A percentile compares a stretch with the other conserved stretches of the same genome.
These are phyloP conservation scores for Pithys albifrons DNA, from an alignment of 2,113 vertebrate species.

Conservation along the genomic window DNA sequence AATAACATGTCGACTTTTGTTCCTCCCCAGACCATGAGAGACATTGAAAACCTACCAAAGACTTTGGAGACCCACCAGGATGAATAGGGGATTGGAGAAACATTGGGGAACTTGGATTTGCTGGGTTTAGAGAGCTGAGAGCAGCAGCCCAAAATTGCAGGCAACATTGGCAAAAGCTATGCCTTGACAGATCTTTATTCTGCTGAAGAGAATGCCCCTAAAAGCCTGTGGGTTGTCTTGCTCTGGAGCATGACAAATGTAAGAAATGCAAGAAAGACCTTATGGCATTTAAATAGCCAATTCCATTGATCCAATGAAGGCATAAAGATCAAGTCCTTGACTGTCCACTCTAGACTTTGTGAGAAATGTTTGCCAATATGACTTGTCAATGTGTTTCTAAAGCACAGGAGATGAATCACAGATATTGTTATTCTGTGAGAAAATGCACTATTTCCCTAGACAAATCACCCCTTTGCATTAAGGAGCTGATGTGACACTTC, in stretches of 20 bases:
- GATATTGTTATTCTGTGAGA: slow-evolving; percentile 16
- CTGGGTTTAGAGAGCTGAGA: not conserved
- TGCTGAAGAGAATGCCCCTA: not conserved
- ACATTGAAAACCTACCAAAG: not conserved
- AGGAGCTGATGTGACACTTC: slow-evolving; percentile 18
- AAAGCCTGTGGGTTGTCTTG: not conserved
- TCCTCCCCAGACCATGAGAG: not conserved
- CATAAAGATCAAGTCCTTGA: slow-evolving; percentile 1
- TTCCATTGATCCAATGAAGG: not conserved
- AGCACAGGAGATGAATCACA: not conserved
- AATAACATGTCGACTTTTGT: not conserved
- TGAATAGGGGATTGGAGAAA: not conserved
- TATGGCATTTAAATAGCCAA: not conserved
- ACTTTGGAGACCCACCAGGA: not conserved
- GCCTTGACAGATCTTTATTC: not conserved
- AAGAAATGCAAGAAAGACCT: not conserved
- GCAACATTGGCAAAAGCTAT: not conserved
- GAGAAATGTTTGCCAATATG: slow-evolving; percentile 15
- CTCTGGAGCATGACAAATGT: not conserved
- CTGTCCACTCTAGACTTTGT: not conserved
- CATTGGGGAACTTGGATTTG: fast-evolving
- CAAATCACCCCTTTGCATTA: slow-evolving; percentile 10
- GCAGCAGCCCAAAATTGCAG: not conserved
- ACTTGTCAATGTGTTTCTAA: not conserved
- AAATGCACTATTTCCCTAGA: slow-evolving; percentile 2